Evolutionary conservation across 2,797 vertebrate genomes (phyloP).

Genomic region (Peromyscus attwateri): DNA sequence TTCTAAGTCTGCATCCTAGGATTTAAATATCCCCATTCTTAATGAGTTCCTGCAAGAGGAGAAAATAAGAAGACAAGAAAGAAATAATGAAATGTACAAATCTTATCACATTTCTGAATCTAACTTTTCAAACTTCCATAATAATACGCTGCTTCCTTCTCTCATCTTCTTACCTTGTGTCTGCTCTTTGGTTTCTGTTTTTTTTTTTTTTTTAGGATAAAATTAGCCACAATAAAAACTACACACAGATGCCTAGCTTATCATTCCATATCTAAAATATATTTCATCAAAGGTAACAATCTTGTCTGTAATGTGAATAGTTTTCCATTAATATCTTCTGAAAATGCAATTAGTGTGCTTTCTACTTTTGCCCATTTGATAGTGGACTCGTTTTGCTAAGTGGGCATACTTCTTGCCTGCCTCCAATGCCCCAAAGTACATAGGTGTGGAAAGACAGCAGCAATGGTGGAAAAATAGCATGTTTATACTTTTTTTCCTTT

Average conservation of each 20-base stretch:
- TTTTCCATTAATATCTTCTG: constrained; percentile 13
- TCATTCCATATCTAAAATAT: neutral
- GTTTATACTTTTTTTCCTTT: constrained; percentile 64
- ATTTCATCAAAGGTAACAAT: neutral
- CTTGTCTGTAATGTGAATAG: neutral
- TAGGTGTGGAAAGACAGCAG: neutral
- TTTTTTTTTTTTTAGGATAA: constrained; percentile 1
- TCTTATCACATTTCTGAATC: neutral
- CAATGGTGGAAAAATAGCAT: neutral
- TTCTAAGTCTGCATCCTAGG: neutral
- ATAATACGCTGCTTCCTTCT: neutral
- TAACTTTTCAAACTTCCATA: neutral
- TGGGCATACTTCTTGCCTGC: neutral
- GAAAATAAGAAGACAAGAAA: constrained; percentile 28
- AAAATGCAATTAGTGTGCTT: constrained; percentile 3
- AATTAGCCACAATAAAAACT: neutral
- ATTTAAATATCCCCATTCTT: constrained; percentile 10
- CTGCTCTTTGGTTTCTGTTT: neutral
- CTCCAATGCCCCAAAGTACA: constrained; percentile 19
- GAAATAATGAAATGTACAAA: neutral
- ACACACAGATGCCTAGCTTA: neutral
- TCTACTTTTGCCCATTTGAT: constrained; percentile 45
- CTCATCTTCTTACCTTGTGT: neutral
- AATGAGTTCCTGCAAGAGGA: neutral
- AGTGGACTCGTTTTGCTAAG: constrained; percentile 50